Conservation (phyloP, 2,113 vertebrate genomes). For the Scophthalmus maximus region DNA sequence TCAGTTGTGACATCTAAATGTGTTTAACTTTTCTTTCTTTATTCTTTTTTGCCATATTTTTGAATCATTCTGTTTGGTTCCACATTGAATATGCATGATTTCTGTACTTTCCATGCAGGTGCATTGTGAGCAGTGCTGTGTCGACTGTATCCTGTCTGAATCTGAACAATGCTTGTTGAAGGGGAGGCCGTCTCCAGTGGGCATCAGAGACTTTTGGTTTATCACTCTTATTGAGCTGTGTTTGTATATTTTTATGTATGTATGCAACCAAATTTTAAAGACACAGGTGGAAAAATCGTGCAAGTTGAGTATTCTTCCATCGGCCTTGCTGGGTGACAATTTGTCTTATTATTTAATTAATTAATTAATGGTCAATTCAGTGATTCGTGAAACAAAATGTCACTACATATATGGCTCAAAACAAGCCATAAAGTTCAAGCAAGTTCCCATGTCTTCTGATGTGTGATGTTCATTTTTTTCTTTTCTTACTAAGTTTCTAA, state of each 20-base stretch:
- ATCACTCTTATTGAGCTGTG: constrained; percentile 6
- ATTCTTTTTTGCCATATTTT: constrained; percentile 21
- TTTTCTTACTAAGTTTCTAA: constrained; percentile 30
- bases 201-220: constrained; percentile 6
- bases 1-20: constrained; percentile 31
- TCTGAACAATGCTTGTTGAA: constrained; percentile 2
- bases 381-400: constrained; percentile 45
- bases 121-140: constrained; percentile 14
- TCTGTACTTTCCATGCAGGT: constrained; percentile 24
- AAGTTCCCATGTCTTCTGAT: constrained; percentile 32
- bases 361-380: constrained; percentile 34
- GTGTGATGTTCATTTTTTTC: constrained; percentile 33
- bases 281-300: constrained; percentile 11
- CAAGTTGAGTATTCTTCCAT: constrained; percentile 9
- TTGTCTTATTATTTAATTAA: constrained; percentile 40
- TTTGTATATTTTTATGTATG: constrained; percentile 35
- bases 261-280: constrained; percentile 43
- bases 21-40: constrained; percentile 10
- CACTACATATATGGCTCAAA: constrained; percentile 28
- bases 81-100: background rate
- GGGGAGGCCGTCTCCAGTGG: constrained; percentile 5
- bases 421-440: constrained; percentile 13
- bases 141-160: background rate
- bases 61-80: constrained; percentile 18
- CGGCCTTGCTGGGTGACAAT: constrained; percentile 12